Evolutionary conservation across 2,888 invertebrate species (phyloP), one percentile per base, ranked within the genome.

Genomic region (Falcaria lacertinaria): DNA sequence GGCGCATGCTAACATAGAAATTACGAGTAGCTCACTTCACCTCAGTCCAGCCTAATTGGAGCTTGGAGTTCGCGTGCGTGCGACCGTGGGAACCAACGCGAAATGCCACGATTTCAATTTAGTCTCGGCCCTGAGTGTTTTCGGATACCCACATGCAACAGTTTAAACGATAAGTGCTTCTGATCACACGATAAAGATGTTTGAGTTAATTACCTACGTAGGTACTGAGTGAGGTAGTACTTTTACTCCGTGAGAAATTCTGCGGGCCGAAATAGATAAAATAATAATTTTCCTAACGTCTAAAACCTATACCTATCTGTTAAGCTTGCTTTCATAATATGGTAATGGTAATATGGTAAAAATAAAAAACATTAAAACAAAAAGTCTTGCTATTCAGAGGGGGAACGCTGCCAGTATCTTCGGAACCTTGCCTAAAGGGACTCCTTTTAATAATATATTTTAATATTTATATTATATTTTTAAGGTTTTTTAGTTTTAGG

Each of bases 61-160:
- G 66, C 64, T 66, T 63, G 63, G 51, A 38, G 57, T 83, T 80
- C 28, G 85, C 85, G 84, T 85, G 86, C 69, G 69, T 65, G 69
- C 69, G 59, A 54, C 71, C 86, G 86, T 84, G 86, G 83, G 86
- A 85, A 84, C 55, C 69, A 58, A 69, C 74, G 67, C 65, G 69
- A 69, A 71, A 61, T 60, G 62, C 60, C 57, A 72, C 73, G 70
- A 76, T 76, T 75, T 75, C 67, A 62, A 70, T 71, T 75, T 76
- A 69, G 80, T 74, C 76, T 79, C 74, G 74, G 69, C 73, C 66
- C 64, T 70, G 58, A 69, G 59, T 62, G 45, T 58, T 64, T 62
- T 55, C 39, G 15, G 14, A 14, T 22, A 11, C 19, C 19, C 19
- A 19, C 37, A 37, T 49, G 50, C 46, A 49, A 52, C 52, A 49